Evolutionary conservation across 1,140 invertebrate species (phyloP).

Genomic region (Grapholita molesta): DNA sequence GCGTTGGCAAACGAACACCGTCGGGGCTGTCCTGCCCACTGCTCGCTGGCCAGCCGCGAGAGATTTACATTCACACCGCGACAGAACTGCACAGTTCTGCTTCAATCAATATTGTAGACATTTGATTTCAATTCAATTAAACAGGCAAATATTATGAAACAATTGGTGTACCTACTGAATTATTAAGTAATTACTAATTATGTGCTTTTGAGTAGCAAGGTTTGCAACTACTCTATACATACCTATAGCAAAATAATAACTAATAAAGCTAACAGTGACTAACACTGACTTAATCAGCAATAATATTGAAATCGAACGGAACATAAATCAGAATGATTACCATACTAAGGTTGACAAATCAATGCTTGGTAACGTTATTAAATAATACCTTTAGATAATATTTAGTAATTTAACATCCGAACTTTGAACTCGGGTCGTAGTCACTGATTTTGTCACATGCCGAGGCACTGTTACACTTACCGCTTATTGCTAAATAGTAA

Average conservation of each 20-base stretch:
- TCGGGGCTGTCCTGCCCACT: not conserved
- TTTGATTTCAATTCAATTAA: too few species aligned
- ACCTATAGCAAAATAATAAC: not conserved
- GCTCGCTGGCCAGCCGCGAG: not conserved
- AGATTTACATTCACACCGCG: not conserved
- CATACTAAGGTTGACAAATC: conserved; percentile 3
- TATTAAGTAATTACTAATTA: too few species aligned
- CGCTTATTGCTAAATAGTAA: not conserved
- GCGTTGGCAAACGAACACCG: conserved; percentile 4
- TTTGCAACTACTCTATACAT: not conserved
- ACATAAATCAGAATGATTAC: not conserved
- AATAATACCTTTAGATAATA: not conserved
- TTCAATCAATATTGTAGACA: too few species aligned
- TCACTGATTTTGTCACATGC: conserved; percentile 1
- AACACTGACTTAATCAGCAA: not conserved
- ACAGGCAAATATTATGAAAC: too few species aligned
- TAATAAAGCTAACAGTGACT: not conserved
- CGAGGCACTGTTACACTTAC: not conserved
- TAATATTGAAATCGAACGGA: not conserved
- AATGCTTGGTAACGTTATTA: not conserved
- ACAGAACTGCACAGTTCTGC: too few species aligned
- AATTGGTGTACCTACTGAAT: too few species aligned
- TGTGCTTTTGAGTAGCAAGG: too few species aligned
- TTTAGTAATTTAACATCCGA: conserved; percentile 8
- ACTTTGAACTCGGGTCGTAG: not conserved